A percentile compares a stretch with the other conserved stretches of the same genome.
Conservation (phyloP, 2,888 invertebrate species). For the Chaetogeoica ovagalla region DNA sequence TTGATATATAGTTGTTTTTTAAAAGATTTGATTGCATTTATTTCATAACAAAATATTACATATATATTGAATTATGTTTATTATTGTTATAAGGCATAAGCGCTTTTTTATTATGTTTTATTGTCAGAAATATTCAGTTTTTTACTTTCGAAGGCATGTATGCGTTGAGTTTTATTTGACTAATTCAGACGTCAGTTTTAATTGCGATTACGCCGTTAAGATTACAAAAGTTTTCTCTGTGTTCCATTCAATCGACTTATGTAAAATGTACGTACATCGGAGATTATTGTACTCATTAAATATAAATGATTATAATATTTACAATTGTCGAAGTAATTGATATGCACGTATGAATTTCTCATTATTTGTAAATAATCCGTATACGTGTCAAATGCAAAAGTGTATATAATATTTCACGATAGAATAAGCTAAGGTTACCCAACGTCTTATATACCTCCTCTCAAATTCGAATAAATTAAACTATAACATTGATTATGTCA, state of each 20-base stretch:
- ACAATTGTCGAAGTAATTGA: not conserved
- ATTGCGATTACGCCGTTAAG: conserved; percentile 1
- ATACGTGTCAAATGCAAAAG: no score
- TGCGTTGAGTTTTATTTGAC: not conserved
- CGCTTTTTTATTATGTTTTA: not conserved
- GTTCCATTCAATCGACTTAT: not conserved
- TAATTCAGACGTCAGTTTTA: not conserved
- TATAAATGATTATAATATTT: not conserved
- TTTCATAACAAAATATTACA: not conserved
- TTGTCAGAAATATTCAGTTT: not conserved
- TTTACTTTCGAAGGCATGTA: not conserved
- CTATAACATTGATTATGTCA: no score
- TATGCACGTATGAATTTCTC: no score
- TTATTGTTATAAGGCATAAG: not conserved
- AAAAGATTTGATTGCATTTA: not conserved
- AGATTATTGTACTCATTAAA: conserved; percentile 3
- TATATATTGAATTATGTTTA: conserved; percentile 3
- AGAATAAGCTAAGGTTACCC: no score
- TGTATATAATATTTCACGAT: no score
- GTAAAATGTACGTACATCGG: not conserved
- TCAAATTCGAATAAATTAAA: no score
- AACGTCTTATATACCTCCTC: no score
- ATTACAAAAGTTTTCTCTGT: not conserved
- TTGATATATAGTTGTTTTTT: not conserved
- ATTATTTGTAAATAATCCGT: no score